These are phyloP conservation scores for Conops quadrifasciatus DNA, from an alignment of 2,888 invertebrate genomes.

Conservation along the genomic window DNA sequence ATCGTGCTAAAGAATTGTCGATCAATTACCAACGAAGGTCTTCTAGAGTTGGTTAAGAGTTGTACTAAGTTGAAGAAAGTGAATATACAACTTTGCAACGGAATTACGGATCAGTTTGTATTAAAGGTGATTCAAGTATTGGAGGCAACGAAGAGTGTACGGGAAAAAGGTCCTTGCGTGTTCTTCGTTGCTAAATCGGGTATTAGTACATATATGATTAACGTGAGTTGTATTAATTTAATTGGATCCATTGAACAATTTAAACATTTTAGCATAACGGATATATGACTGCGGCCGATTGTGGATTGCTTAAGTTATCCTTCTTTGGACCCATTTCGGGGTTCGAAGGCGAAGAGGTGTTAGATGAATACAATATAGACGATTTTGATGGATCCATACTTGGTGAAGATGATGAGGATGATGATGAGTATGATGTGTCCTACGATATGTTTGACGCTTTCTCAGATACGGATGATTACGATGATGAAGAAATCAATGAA, in stretches of 20 bases:
- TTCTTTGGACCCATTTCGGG: conserved; percentile 18
- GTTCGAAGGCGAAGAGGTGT: not conserved
- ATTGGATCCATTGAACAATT: not conserved
- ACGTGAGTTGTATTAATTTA: conserved; percentile 2
- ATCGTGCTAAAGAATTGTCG: conserved; percentile 30
- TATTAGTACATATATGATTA: conserved; percentile 12
- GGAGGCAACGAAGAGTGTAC: conserved; percentile 11
- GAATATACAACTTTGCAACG: conserved; percentile 37
- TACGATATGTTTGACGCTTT: conserved; percentile 28
- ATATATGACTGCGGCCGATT: conserved; percentile 8
- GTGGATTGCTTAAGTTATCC: conserved; percentile 28
- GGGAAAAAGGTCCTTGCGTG: conserved; percentile 21
- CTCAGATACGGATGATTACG: conserved; percentile 20
- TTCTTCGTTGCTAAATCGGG: conserved; percentile 26
- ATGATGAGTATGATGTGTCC: conserved; percentile 29
- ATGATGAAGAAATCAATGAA: conserved; percentile 26
- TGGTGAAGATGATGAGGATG: conserved; percentile 27
- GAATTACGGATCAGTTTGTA: conserved; percentile 33
- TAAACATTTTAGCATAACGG: conserved; percentile 11
- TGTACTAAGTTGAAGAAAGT: conserved; percentile 33
- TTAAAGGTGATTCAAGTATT: conserved; percentile 29
- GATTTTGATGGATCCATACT: conserved; percentile 27
- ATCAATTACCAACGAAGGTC: conserved; percentile 30
- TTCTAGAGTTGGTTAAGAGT: conserved; percentile 23
- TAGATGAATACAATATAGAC: conserved; percentile 12